Evolutionary conservation across 2,797 vertebrate genomes (phyloP).

Genomic region (Sebastes dallii): DNA sequence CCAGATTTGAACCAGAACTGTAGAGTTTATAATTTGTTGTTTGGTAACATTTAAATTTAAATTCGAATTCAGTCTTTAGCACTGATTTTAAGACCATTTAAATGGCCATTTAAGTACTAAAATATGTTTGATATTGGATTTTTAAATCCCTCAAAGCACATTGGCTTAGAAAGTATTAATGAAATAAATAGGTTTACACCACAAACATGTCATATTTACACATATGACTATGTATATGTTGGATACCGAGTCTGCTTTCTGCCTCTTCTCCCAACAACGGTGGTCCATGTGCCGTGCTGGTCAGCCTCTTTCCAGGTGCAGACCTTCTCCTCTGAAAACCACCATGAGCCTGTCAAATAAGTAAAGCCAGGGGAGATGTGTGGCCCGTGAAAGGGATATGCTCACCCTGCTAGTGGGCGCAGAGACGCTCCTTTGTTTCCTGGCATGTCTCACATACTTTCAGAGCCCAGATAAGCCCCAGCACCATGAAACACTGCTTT

Average conservation of each 20-base stretch:
- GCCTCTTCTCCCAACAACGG: slow-evolving; percentile 1
- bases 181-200: not conserved
- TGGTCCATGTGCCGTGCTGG: slow-evolving; percentile 70
- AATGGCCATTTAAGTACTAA: not conserved
- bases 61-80: not conserved
- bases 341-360: slow-evolving; percentile 88
- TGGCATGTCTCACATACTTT: slow-evolving; percentile 97
- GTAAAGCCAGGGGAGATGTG: slow-evolving; percentile 90
- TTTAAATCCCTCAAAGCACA: not conserved
- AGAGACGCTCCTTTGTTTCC: slow-evolving; percentile 95
- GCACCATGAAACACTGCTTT: slow-evolving; percentile 91
- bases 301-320: slow-evolving; percentile 77
- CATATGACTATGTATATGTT: not conserved
- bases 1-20: not conserved
- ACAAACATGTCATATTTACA: not conserved
- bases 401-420: slow-evolving; percentile 84
- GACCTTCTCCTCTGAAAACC: slow-evolving; percentile 77
- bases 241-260: slow-evolving; percentile 63
- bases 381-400: slow-evolving; percentile 94
- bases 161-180: not conserved
- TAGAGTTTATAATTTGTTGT: no score
- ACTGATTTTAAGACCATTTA: not conserved
- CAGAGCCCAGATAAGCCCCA: slow-evolving; percentile 91
- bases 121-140: not conserved
- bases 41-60: not conserved